Evolutionary conservation across 2,888 invertebrate species (phyloP).

Genomic region (Phyllotreta cruciferae): DNA sequence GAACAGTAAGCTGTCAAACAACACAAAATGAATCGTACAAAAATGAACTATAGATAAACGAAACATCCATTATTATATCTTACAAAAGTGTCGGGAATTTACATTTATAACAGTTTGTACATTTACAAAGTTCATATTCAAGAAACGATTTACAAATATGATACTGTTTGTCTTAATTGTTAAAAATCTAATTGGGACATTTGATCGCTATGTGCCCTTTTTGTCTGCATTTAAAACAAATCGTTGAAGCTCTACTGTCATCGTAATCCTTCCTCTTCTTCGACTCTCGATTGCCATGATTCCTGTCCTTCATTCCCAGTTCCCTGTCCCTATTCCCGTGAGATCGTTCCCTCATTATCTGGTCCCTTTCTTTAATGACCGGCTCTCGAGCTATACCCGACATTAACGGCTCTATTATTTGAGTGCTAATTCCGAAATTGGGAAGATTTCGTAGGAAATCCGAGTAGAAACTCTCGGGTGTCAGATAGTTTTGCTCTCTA

Average conservation of each 20-base stretch:
- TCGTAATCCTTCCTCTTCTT: conserved; percentile 11
- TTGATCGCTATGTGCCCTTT: conserved; percentile 44
- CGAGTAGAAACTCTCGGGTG: conserved; percentile 48
- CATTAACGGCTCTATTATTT: conserved; percentile 1
- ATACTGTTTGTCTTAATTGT: conserved; percentile 7
- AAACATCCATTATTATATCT: too few relatives aligned
- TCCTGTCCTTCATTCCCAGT: conserved; percentile 1
- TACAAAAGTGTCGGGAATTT: too few relatives aligned
- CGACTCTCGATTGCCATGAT: not conserved
- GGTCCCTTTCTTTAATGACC: not conserved
- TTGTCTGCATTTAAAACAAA: conserved; percentile 43
- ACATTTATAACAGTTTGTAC: too few relatives aligned
- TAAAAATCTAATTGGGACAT: conserved; percentile 32
- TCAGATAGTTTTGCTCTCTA: conserved; percentile 43
- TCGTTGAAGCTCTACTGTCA: conserved; percentile 42
- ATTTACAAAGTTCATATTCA: too few relatives aligned
- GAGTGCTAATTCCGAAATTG: conserved; percentile 19
- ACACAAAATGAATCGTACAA: too few relatives aligned
- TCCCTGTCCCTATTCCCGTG: conserved; percentile 14
- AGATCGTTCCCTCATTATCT: not conserved
- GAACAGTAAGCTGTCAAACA: too few relatives aligned
- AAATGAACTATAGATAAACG: too few relatives aligned
- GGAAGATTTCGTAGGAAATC: conserved; percentile 42
- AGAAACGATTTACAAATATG: too few relatives aligned
- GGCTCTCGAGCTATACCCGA: conserved; percentile 10